Percentiles rank a stretch among this genome's conserved stretches.
These are phyloP conservation scores for Rhingia campestris DNA, from an alignment of 2,888 invertebrate genomes.

Conservation along the genomic window DNA sequence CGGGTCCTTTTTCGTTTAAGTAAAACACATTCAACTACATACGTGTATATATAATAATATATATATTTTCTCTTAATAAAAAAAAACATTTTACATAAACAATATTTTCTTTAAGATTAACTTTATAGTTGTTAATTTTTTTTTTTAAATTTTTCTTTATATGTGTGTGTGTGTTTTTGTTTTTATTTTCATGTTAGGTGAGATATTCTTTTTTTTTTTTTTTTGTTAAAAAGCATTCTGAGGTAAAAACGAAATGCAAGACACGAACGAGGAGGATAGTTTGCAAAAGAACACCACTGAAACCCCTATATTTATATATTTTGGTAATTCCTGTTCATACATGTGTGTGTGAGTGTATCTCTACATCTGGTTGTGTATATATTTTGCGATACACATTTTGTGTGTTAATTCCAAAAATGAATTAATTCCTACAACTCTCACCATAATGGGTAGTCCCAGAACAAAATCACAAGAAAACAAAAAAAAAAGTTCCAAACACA, in stretches of 20 bases:
- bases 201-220: constrained; percentile 20
- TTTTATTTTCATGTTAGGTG: neutral
- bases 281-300: constrained; percentile 66
- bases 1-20: neutral
- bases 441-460: neutral
- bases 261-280: constrained; percentile 62
- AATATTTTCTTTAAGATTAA: constrained; percentile 8
- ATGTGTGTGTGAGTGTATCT: constrained; percentile 27
- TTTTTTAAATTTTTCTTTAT: no score
- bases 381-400: neutral
- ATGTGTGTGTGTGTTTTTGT: neutral
- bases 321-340: constrained; percentile 15
- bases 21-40: constrained; percentile 12
- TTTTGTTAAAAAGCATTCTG: constrained; percentile 58
- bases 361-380: constrained; percentile 6
- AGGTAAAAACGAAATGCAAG: constrained; percentile 67
- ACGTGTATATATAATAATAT: constrained; percentile 49
- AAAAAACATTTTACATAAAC: constrained; percentile 73
- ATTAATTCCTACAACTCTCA: constrained; percentile 26
- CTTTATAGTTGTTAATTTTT: no score
- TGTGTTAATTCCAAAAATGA: constrained; percentile 53
- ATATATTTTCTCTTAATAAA: constrained; percentile 73
- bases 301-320: constrained; percentile 42
- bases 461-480: constrained; percentile 8
- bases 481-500: constrained; percentile 13